Conservation (phyloP, 2,113 vertebrate genomes). For the Dromas ardeola region DNA sequence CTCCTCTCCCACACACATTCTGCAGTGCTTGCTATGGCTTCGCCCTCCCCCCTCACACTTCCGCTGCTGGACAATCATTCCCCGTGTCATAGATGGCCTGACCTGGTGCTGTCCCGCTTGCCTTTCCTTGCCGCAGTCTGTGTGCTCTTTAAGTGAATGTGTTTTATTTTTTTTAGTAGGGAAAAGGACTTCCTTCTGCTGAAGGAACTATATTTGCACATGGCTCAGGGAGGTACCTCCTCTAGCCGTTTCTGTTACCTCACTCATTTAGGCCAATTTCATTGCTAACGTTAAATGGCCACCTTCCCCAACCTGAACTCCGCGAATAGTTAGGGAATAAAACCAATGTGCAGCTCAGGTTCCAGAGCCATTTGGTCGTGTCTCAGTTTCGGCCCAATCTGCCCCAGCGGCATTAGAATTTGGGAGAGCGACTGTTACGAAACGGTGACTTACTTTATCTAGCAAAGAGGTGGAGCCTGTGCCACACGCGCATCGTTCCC, state of each 20-base stretch:
- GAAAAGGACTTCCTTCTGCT: conserved; percentile 49
- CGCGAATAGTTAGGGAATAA: background rate
- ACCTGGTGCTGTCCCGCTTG: conserved; percentile 47
- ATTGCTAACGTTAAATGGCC: conserved; percentile 57
- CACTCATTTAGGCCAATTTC: conserved; percentile 71
- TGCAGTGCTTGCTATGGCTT: conserved; percentile 7
- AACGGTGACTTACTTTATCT: background rate
- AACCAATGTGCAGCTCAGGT: background rate
- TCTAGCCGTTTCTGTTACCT: conserved; percentile 78
- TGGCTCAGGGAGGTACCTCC: conserved; percentile 54
- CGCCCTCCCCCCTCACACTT: background rate
- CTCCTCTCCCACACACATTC: background rate
- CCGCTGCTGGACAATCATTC: conserved; percentile 61
- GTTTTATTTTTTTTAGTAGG: conserved; percentile 10
- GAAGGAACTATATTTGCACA: conserved; percentile 73
- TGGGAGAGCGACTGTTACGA: background rate
- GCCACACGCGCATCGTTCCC: fast-evolving
- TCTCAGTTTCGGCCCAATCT: background rate
- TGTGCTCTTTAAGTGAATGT: conserved; percentile 47
- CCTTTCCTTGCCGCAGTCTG: conserved; percentile 52
- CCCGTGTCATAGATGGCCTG: conserved; percentile 22
- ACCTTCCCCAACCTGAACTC: background rate
- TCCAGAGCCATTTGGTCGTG: background rate
- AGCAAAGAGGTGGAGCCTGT: background rate
- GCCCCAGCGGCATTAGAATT: background rate